phyloP scores from a whole-genome alignment of 2,888 invertebrate species.

The Cenopis cana region DNA sequence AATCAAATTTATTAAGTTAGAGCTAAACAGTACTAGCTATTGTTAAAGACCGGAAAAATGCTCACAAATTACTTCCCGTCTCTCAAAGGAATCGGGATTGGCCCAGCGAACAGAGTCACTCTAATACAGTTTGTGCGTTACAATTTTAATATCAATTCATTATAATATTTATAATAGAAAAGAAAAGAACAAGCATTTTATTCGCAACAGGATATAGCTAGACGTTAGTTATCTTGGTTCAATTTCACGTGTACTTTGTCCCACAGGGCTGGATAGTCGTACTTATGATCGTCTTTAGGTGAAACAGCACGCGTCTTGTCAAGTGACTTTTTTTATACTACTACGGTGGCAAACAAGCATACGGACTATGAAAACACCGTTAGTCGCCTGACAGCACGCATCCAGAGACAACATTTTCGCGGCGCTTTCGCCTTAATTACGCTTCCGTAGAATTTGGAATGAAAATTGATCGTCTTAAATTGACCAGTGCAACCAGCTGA shows the following conservation, averaged over 20 bases:
- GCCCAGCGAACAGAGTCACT: conserved; percentile 29
- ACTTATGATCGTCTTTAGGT: no score
- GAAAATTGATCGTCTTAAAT: background rate
- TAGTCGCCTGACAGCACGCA: no score
- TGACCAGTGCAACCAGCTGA: conserved; percentile 35
- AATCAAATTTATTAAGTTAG: conserved; percentile 3
- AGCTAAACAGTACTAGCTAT: conserved; percentile 13
- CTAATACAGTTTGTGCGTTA: background rate
- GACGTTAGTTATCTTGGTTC: no score
- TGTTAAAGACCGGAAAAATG: conserved; percentile 37
- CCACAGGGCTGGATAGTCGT: no score
- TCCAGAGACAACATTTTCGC: no score
- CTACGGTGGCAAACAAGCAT: no score
- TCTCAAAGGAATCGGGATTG: conserved; percentile 45
- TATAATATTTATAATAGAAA: no score
- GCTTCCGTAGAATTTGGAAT: background rate
- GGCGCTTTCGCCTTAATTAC: no score
- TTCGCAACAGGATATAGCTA: background rate
- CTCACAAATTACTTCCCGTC: conserved; percentile 39
- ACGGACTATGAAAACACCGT: no score
- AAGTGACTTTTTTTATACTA: no score
- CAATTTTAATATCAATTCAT: background rate
- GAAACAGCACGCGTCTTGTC: no score
- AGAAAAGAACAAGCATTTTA: background rate
- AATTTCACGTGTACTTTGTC: no score